These are phyloP conservation scores for Cylloceria caligata DNA, from an alignment of 2,888 invertebrate species.

Conservation along the genomic window DNA sequence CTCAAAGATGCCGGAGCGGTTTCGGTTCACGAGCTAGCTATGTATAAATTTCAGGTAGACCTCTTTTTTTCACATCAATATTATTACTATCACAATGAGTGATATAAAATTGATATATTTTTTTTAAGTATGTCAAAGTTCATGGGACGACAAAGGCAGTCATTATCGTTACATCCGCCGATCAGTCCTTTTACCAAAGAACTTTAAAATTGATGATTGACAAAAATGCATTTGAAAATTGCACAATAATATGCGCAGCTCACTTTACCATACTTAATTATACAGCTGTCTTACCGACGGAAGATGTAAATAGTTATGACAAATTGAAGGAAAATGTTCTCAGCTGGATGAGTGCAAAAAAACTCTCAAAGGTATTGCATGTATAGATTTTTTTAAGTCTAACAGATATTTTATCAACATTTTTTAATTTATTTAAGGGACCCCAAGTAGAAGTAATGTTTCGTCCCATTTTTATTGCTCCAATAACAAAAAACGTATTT, in stretches of 20 bases:
- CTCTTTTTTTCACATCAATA: no score
- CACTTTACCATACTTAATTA: slow-evolving; percentile 86
- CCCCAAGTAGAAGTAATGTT: slow-evolving; percentile 87
- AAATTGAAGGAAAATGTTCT: slow-evolving; percentile 84
- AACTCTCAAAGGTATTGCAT: slow-evolving; percentile 72
- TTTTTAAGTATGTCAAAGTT: slow-evolving; percentile 82
- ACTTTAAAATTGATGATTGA: slow-evolving; percentile 87
- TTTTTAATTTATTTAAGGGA: slow-evolving; percentile 85
- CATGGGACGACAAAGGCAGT: slow-evolving; percentile 84
- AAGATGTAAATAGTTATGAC: slow-evolving; percentile 80
- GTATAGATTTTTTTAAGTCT: not conserved
- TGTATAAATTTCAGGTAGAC: slow-evolving; percentile 82
- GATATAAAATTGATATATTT: slow-evolving; percentile 7
- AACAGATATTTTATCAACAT: no score
- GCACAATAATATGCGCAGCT: slow-evolving; percentile 87
- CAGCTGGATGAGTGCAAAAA: slow-evolving; percentile 85
- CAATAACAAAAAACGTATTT: slow-evolving; percentile 87
- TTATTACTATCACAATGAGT: not conserved
- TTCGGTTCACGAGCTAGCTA: slow-evolving; percentile 88
- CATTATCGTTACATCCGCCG: slow-evolving; percentile 87
- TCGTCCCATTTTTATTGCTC: slow-evolving; percentile 87
- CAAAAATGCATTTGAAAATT: slow-evolving; percentile 87
- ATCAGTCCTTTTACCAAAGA: slow-evolving; percentile 86
- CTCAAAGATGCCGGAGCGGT: slow-evolving; percentile 88
- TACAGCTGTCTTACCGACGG: slow-evolving; percentile 83